Conservation (phyloP, 2,888 invertebrate genomes). For the Drosophila phalerata region DNA sequence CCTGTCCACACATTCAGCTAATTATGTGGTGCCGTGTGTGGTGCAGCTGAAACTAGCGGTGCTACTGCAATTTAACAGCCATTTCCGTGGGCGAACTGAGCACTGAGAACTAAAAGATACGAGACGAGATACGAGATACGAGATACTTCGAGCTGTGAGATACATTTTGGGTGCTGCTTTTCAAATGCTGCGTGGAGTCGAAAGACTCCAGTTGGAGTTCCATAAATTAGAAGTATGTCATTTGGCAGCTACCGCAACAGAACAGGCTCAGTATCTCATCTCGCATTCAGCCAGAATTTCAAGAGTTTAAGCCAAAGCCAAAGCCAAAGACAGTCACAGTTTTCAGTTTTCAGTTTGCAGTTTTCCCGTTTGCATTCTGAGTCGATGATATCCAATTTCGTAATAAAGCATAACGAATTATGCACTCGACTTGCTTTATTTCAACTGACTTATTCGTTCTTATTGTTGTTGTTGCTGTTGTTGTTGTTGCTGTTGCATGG, state of each 20-base stretch:
- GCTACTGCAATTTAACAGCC: conserved; percentile 62
- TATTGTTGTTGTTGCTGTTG: conserved; percentile 28
- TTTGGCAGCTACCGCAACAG: conserved; percentile 70
- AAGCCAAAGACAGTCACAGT: conserved; percentile 40
- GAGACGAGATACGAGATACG: background rate
- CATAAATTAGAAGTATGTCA: conserved; percentile 82
- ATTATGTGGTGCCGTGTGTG: conserved; percentile 60
- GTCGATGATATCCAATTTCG: conserved; percentile 79
- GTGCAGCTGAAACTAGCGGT: conserved; percentile 51
- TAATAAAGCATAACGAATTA: conserved; percentile 81
- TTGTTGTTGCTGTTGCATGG: conserved; percentile 39
- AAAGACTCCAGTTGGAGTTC: conserved; percentile 25
- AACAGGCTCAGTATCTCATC: conserved; percentile 41
- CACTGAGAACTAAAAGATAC: conserved; percentile 11
- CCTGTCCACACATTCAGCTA: conserved; percentile 78
- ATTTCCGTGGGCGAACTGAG: conserved; percentile 70
- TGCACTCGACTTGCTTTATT: conserved; percentile 80
- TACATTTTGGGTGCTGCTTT: conserved; percentile 35
- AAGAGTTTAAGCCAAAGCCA: background rate
- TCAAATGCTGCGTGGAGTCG: conserved; percentile 26
- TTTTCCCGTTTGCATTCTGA: conserved; percentile 37
- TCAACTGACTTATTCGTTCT: conserved; percentile 45
- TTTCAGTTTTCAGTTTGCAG: conserved; percentile 22
- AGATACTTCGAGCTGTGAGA: conserved; percentile 9
- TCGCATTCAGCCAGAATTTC: conserved; percentile 66